Evolutionary conservation across 2,113 vertebrate genomes (phyloP).

Genomic region (Gymnorhina tibicen): DNA sequence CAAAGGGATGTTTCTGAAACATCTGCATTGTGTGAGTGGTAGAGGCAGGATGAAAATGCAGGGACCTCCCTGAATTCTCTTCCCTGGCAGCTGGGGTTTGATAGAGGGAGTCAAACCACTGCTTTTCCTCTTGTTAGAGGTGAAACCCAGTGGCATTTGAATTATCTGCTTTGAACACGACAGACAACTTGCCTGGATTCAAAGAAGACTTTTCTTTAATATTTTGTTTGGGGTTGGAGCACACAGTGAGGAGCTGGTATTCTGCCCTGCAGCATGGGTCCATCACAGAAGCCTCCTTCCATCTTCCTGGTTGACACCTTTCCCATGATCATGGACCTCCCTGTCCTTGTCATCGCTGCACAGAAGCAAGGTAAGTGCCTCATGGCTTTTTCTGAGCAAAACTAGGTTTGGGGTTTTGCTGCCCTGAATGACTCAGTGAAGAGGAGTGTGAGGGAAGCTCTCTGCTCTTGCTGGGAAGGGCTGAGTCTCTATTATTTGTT

Average conservation of each 20-base stretch:
- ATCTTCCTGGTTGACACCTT: background rate
- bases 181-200: background rate
- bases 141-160: background rate
- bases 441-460: background rate
- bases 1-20: background rate
- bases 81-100: background rate
- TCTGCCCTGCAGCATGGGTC: background rate
- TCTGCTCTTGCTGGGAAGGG: background rate
- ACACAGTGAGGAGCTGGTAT: background rate
- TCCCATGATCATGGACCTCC: rapidly evolving
- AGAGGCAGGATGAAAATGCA: background rate
- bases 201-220: background rate
- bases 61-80: background rate
- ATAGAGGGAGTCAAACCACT: background rate
- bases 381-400: background rate
- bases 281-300: background rate
- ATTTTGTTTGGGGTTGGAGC: background rate
- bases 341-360: rapidly evolving
- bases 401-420: background rate
- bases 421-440: background rate
- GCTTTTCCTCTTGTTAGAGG: background rate
- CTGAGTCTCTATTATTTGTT: background rate
- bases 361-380: background rate
- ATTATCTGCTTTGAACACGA: background rate
- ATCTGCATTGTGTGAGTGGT: rapidly evolving